Base-by-base conservation (phyloP, 2,113 vertebrate species). In the Oreochromis niloticus region DNA sequence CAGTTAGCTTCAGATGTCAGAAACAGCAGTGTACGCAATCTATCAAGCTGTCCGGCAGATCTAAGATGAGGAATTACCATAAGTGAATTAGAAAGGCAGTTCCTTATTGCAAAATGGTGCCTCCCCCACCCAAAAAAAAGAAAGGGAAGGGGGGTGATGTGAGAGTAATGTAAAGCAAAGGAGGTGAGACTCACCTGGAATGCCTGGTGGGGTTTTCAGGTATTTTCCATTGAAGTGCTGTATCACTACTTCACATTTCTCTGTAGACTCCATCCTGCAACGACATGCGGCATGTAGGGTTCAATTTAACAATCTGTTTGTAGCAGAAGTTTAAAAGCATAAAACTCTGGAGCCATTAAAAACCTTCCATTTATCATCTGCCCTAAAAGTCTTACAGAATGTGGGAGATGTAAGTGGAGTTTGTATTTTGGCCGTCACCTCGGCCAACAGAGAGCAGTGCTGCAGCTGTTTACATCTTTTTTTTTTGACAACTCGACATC, bases 141-240 rank as follows among this genome's bases (percentile, higher is more conserved):
- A 41, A 63, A 87, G 9, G 5, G 30, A 52, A 88, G 11, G 8
- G 11, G 9, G 43, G 78, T 68, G 66, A 83, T 27, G 83, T 4
- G 73, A 34, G 54, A 71, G 59, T 52, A 86, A 88, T 80, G 85
- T 52, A 78, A 85, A 79, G 83, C n/a, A 73, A 61, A 83, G 50
- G 68, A 27, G 46, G 34, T 11, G 59, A 9, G 87, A 91, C 93
- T 95, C 84, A 96, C 95, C 94, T 96, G 95, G 95, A 89, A 96
- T 95, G 90, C 95, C 95, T 88, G 95, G 95, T 5, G 95, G 95
- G 87, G 95, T 96, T 95, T 96, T 96, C 92, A 96, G 95, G 94
- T 96, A 96, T 89, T 96, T 96, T 27, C 95, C 95, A 17, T 96
- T 96, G 92, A 96, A 96, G 90, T 96, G 95, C 83, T 96, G 95